A percentile compares a stretch with the other conserved stretches of the same genome.
Evolutionary conservation across 2,113 vertebrate species (phyloP).

Genomic region (Nycticebus coucang): DNA sequence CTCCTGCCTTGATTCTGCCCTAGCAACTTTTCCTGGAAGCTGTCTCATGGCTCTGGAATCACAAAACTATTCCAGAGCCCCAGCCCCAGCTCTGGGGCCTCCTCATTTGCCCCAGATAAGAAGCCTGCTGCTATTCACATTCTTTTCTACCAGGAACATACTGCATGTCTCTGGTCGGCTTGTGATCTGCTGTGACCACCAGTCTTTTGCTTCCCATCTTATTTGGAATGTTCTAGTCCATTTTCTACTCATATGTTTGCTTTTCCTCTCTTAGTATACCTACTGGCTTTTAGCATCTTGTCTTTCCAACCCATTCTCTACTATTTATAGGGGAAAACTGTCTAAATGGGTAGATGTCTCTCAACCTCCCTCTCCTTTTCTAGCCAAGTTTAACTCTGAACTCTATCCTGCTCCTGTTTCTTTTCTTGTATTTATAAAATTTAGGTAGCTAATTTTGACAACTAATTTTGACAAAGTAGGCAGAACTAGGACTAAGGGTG

Average conservation of each 20-base stretch:
- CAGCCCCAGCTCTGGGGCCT: background rate
- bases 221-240: background rate
- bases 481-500: background rate
- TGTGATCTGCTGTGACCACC: background rate
- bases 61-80: conserved; percentile 32
- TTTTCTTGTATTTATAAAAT: conserved; percentile 8
- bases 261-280: background rate
- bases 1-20: conserved; percentile 26
- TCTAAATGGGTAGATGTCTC: background rate
- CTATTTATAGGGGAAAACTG: background rate
- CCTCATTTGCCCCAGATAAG: conserved; percentile 55
- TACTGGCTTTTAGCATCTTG: background rate
- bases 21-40: conserved; percentile 13
- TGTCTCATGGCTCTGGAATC: background rate
- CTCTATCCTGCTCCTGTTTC: background rate
- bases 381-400: background rate
- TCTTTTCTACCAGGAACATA: conserved; percentile 2
- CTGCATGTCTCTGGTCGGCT: background rate
- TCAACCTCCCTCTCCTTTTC: background rate
- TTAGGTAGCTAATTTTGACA: background rate
- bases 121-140: conserved; percentile 34
- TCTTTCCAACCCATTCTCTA: background rate
- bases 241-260: background rate
- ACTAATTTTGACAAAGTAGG: background rate
- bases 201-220: conserved; percentile 6